Base-by-base conservation (phyloP, 1,140 invertebrate genomes). In the Calosoma granatense region DNA sequence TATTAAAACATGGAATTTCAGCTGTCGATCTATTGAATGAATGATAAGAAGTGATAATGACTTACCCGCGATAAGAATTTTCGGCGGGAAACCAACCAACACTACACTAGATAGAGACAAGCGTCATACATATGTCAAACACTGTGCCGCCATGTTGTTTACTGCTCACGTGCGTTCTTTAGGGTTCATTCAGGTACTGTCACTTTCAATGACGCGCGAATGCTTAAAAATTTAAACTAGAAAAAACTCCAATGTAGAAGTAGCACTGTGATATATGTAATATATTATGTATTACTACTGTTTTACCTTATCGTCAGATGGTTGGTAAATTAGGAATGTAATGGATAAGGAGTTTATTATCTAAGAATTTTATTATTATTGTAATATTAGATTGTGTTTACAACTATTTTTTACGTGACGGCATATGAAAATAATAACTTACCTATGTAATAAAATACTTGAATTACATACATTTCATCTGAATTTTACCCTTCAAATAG, bases 91-190 rank as follows among this genome's bases (percentile, higher is more conserved):
- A 17, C 17, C 41, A 6, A 47, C 4, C 9, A 47, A 17, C 41
- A 47, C 41, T 17, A 47, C 41, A 47, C 41, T 47, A 12, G 15
- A 6, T 14, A 30, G 3, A 47, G 9, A 47, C 6, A 6, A 30
- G 41, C 41, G 41, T 47, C 41, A 47, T 47, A 47, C 41, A 47
- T 47, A 47, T 47, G 41, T 47, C 41, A 47, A 9, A 47, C 17
- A 47, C 15, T 11, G 6, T 9, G 17, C 17, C 41, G 41, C 41
- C 41, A 47, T 47, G 4, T 47, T 47, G 41, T 47, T 47, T 47
- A 47, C 9, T 47, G 17, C 17, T 12, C 41, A 12, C 41, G 17
- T 17, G 41, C 17, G 41, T 47, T 17, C 9, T 9, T 47, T 17
- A 4, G 41, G 4, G 41, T 17, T 9, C 41, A 30, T 30, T 30